Evolutionary conservation across 2,888 invertebrate genomes (phyloP).

Genomic region (Zootermopsis nevadensis): DNA sequence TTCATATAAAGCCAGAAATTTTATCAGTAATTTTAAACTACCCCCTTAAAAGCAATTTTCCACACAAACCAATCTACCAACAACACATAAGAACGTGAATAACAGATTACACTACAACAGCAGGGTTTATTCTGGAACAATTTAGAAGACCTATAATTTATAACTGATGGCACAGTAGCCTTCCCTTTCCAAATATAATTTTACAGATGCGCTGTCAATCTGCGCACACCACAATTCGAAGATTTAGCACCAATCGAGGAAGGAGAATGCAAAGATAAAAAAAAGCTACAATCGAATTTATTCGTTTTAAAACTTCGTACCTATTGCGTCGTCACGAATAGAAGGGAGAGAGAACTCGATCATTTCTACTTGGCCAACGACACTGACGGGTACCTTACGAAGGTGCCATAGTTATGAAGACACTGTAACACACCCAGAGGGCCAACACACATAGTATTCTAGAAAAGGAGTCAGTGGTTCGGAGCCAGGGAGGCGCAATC

Average conservation of each 20-base stretch:
- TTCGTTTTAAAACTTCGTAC: neutral
- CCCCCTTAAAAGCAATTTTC: neutral
- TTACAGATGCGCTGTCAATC: neutral
- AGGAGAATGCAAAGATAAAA: neutral
- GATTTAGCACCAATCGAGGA: constrained; percentile 1
- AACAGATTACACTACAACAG: neutral
- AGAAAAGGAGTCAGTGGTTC: neutral
- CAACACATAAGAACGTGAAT: neutral
- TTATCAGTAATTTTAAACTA: neutral
- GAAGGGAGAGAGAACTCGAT: neutral
- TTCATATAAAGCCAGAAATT: neutral
- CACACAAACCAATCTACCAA: neutral
- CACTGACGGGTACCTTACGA: neutral
- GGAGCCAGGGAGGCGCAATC: neutral
- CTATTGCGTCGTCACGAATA: neutral
- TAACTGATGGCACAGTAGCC: neutral
- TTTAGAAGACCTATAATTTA: neutral
- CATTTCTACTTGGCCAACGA: neutral
- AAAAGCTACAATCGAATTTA: neutral
- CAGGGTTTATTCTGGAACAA: neutral
- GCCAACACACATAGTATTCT: no score
- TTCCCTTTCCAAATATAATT: neutral
- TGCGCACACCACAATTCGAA: constrained; percentile 5
- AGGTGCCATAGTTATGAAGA: no score
- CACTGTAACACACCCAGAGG: neutral